Conservation (phyloP, 2,113 vertebrate species). For the Dasypus novemcinctus region DNA sequence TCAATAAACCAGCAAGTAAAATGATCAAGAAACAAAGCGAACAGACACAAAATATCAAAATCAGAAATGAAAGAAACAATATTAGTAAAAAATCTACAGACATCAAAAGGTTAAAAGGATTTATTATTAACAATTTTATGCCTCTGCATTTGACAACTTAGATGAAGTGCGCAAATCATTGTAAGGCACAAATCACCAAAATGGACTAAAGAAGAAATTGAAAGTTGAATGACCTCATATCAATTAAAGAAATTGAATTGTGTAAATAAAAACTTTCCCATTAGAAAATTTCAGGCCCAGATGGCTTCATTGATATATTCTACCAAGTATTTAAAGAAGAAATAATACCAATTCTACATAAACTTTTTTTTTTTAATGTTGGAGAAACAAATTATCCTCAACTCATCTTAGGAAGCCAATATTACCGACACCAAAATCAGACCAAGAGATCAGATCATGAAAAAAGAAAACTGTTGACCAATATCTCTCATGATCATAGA, state of each 20-base stretch:
- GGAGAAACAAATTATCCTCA: neutral
- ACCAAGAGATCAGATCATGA: neutral
- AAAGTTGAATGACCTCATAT: neutral
- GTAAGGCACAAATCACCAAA: neutral
- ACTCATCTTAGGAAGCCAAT: neutral
- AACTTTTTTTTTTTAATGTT: neutral
- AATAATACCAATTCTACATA: neutral
- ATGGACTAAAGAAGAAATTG: neutral
- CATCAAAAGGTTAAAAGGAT: neutral
- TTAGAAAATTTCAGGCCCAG: conserved; percentile 2
- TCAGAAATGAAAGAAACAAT: neutral
- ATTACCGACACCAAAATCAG: neutral
- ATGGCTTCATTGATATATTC: neutral
- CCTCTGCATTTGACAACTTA: neutral
- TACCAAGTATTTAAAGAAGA: no score
- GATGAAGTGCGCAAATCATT: no score
- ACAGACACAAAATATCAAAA: no score
- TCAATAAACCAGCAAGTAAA: neutral
- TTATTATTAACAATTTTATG: neutral
- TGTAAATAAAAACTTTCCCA: neutral
- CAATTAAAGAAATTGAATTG: neutral
- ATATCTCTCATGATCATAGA: no score
- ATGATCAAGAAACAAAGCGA: neutral
- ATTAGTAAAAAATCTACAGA: neutral
- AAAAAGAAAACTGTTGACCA: no score